A percentile compares a stretch with the other conserved stretches of the same genome.
phyloP scores from a whole-genome alignment of 2,113 vertebrate species.

The Loxodonta africana region DNA sequence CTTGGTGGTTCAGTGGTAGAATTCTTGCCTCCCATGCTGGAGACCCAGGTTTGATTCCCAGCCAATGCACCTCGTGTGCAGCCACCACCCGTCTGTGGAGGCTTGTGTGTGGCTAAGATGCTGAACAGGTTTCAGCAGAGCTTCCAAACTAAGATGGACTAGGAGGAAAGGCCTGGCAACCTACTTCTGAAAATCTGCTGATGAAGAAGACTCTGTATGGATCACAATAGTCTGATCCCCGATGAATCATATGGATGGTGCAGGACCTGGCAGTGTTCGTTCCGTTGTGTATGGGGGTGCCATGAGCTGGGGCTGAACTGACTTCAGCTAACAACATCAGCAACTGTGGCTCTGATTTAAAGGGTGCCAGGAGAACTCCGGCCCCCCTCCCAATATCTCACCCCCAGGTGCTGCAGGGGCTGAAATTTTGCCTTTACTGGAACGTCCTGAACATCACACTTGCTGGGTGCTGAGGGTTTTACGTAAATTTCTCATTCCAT shows the following conservation, averaged over 20 bases:
- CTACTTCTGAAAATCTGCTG: neutral
- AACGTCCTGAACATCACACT: neutral
- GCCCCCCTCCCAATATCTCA: neutral
- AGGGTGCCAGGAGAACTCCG: neutral
- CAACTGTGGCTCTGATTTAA: neutral
- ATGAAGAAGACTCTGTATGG: neutral
- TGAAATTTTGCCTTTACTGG: too few species aligned
- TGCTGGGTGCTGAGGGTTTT: neutral
- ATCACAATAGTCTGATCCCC: too few species aligned
- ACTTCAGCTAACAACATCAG: too few species aligned
- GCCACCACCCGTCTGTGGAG: neutral
- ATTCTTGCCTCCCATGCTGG: neutral
- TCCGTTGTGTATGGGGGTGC: neutral
- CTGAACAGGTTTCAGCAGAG: neutral
- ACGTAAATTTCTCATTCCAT: neutral
- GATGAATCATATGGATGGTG: neutral
- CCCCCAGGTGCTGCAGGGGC: rapidly evolving
- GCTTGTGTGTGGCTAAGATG: neutral
- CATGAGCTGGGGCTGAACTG: neutral
- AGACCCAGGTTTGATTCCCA: neutral
- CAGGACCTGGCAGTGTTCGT: neutral
- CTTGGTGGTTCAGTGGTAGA: neutral
- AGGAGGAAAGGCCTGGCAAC: neutral
- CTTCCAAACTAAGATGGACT: neutral
- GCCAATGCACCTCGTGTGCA: neutral